Evolutionary conservation across 35 echinoderm and acorn worm species (phyloP).

Genomic region (Ptychodera flava): DNA sequence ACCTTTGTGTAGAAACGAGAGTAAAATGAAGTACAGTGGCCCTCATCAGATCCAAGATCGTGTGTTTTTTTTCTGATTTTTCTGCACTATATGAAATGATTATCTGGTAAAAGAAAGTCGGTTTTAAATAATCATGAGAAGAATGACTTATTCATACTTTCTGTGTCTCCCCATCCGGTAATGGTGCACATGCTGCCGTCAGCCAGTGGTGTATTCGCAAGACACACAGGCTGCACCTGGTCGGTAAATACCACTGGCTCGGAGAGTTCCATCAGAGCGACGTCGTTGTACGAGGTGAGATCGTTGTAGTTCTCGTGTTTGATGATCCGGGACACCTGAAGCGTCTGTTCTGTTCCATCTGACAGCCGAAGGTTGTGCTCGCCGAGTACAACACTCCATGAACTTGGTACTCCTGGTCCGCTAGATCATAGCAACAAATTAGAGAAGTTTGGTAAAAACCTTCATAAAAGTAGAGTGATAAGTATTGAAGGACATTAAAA

Average conservation of each 20-base stretch:
- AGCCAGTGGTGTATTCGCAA: slow-evolving; percentile 34
- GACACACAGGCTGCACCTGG: slow-evolving; percentile 20
- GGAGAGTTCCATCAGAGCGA: slow-evolving; percentile 21
- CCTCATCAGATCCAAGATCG: no score
- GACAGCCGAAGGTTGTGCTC: background rate
- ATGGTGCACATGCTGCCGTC: slow-evolving; percentile 57
- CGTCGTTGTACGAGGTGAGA: slow-evolving; percentile 11
- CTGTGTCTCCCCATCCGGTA: slow-evolving; percentile 74
- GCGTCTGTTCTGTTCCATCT: background rate
- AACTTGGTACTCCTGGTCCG: background rate
- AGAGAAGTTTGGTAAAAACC: no score
- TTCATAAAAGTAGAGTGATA: no score
- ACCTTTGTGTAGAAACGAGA: no score
- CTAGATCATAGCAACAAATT: no score
- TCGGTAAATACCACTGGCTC: background rate
- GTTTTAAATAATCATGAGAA: no score
- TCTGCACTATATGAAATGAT: no score
- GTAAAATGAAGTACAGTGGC: no score
- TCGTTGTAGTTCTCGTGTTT: slow-evolving; percentile 30
- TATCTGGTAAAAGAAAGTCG: no score
- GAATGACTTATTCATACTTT: no score
- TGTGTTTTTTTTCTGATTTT: no score
- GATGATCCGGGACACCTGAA: background rate
- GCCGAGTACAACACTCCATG: background rate
- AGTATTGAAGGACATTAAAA: no score